Conservation (phyloP, 1,140 invertebrate genomes). For the Drepana arcuata region DNA sequence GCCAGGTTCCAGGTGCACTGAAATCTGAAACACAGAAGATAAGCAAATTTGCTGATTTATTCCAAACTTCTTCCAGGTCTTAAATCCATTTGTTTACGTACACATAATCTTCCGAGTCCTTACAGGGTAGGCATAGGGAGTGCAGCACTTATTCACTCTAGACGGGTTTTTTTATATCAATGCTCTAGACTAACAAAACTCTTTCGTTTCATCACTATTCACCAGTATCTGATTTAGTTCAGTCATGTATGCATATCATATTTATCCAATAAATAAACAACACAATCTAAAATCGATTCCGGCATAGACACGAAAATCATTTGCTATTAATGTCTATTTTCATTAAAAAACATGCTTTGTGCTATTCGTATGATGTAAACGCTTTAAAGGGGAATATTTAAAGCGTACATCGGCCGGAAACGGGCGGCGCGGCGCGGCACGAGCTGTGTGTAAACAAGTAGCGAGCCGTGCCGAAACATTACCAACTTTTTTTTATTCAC, state of each 20-base stretch:
- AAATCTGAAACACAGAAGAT: too few species aligned
- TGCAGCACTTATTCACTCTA: too few species aligned
- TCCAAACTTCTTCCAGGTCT: too few species aligned
- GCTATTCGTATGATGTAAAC: slow-evolving; percentile 19
- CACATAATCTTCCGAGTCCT: too few species aligned
- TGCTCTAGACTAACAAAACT: too few species aligned
- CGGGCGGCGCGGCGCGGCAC: slow-evolving; percentile 14
- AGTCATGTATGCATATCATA: not conserved
- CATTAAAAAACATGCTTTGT: slow-evolving; percentile 4
- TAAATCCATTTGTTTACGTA: too few species aligned
- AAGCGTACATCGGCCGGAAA: slow-evolving; percentile 24
- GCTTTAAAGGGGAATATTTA: slow-evolving; percentile 28
- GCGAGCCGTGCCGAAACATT: slow-evolving; percentile 19
- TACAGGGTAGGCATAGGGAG: too few species aligned
- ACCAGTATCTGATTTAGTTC: not conserved
- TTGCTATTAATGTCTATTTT: not conserved
- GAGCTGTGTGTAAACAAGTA: slow-evolving; percentile 24
- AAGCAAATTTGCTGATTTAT: too few species aligned
- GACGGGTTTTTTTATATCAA: too few species aligned
- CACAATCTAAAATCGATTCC: not conserved
- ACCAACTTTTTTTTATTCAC: slow-evolving; percentile 9
- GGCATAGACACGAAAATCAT: not conserved
- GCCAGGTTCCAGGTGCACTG: too few species aligned
- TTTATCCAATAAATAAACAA: not conserved
- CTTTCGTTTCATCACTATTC: not conserved